Base-by-base conservation (phyloP, 2,888 invertebrate genomes). In the Hyppa rectilinea region DNA sequence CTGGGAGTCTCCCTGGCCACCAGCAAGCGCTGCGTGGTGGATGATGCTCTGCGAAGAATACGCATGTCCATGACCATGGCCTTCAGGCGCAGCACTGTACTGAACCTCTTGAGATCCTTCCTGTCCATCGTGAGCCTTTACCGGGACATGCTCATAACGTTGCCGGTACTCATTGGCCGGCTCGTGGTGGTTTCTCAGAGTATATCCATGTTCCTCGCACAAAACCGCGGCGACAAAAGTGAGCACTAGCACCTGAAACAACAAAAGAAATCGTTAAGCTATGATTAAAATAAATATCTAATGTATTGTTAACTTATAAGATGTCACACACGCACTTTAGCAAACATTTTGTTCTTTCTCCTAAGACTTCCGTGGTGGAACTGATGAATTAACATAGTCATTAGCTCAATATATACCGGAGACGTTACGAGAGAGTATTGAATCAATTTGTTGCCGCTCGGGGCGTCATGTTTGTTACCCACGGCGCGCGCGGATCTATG, bases 401-500 rank as follows among this genome's bases (percentile, higher is more conserved):
- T 94, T 92, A 94, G 92, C 94, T 92, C 94, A 95, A 95, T 96
- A 95, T 96, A 96, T 96, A 96, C 93, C 88, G 92, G 93, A 95
- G 95, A 95, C 93, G 95, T 94, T 94, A 95, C 95, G 94, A 92
- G 95, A 94, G 93, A 93, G 94, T 94, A 94, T 92, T 93, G 94
- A 93, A 92, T 93, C 93, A 92, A 93, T 94, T 94, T 92, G 90
- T 89, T 90, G 90, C 91, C 89, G 91, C 90, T 91, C 75, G 91
- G 88, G 92, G 92, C 93, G 91, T 92, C 92, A 91, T 92, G 93
- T 92, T 93, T 91, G 92, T 89, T 91, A 93, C 91, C 87, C 92
- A 82, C 80, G 80, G 86, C 89, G 89, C 90, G 91, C 90, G 86
- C 90, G 71, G 87, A 88, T 89, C 89, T 89, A 85, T 95, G 95